Base-by-base conservation (phyloP, 2,797 vertebrate genomes). In the Dallia pectoralis region DNA sequence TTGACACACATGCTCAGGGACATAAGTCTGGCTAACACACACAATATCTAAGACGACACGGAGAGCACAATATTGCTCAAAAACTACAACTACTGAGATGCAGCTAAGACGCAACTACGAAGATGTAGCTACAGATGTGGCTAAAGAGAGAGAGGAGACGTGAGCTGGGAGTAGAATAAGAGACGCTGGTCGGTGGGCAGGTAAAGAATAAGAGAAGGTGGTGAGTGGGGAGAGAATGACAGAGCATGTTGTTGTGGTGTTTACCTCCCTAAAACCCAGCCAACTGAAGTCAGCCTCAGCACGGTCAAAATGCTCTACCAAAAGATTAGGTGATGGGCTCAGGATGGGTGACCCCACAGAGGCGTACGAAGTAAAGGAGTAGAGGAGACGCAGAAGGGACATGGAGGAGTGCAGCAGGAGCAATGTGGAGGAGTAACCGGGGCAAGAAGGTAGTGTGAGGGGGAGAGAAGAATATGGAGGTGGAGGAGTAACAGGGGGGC, bases 221-320 rank as follows among this genome's bases (percentile, higher is more conserved):
- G 49, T 8, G 1, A n/a, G 75, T 51, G 6, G 3, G 0, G 33
- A 77, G 61, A 62, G 36, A 19, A 19, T 16, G 16, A 51, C 15
- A 15, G 62, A 77, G n/a, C 40, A 44, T 2, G 7, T 44, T 8
- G 40, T 44, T 1, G 8, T 44, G 7, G 72, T 67, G 67, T 62
- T 66, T 71, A 73, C 71, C 74, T 69, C 71, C 61, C 27, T 14
- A 53, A 79, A 72, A 59, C 67, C 63, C 56, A 33, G 49, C 9
- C 33, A 74, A 70, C 75, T 72, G 74, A 81, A 74, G 22, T 25
- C 25, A 56, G 25, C 22, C 53, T 53, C 51, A 19, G 19, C 53
- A n/a, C 22, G 8, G 53, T 56, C 53, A 56, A 2, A 56, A 56
- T 56, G 22, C 22, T 56, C 53, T 25, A 8, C n/a, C 53, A 25